These are phyloP conservation scores for Cartodere bifasciata DNA, from an alignment of 2,888 invertebrate species.

Conservation along the genomic window DNA sequence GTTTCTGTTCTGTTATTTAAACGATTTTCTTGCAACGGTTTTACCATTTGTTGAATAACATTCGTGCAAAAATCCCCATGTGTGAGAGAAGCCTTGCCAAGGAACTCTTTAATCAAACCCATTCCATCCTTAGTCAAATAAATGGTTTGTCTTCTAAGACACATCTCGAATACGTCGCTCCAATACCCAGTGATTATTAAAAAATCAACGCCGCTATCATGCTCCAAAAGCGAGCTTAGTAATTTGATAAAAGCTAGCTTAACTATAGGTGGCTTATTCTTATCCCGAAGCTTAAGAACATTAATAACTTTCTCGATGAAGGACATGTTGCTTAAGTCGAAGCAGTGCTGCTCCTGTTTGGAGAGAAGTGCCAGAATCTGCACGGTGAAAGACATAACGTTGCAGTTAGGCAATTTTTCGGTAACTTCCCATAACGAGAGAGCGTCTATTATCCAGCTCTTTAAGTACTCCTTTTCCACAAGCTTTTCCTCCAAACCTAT, in stretches of 20 bases:
- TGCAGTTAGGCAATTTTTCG: constrained; percentile 11
- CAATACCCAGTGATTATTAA: constrained; percentile 49
- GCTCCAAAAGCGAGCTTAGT: constrained; percentile 44
- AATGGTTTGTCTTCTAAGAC: constrained; percentile 53
- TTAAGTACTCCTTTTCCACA: constrained; percentile 19
- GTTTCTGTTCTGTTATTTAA: constrained; percentile 27
- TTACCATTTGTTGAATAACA: constrained; percentile 43
- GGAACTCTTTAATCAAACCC: constrained; percentile 46
- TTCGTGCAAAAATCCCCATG: constrained; percentile 40
- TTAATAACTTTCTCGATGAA: constrained; percentile 30
- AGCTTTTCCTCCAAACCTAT: too few relatives aligned
- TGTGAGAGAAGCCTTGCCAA: constrained; percentile 42
- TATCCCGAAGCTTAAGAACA: constrained; percentile 26
- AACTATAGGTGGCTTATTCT: constrained; percentile 43
- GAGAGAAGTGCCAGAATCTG: constrained; percentile 49
- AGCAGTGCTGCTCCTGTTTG: constrained; percentile 45
- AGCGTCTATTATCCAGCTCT: constrained; percentile 36
- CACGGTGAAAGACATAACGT: constrained; percentile 42
- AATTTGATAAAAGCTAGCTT: constrained; percentile 56
- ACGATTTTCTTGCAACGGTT: constrained; percentile 44
- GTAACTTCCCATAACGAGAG: constrained; percentile 28
- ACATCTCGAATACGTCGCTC: constrained; percentile 49
- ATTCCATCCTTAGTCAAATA: constrained; percentile 58
- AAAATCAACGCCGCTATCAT: constrained; percentile 53
- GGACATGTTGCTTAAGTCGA: constrained; percentile 39